Evolutionary conservation across 2,797 vertebrate species (phyloP).

Genomic region (Tapirus indicus): DNA sequence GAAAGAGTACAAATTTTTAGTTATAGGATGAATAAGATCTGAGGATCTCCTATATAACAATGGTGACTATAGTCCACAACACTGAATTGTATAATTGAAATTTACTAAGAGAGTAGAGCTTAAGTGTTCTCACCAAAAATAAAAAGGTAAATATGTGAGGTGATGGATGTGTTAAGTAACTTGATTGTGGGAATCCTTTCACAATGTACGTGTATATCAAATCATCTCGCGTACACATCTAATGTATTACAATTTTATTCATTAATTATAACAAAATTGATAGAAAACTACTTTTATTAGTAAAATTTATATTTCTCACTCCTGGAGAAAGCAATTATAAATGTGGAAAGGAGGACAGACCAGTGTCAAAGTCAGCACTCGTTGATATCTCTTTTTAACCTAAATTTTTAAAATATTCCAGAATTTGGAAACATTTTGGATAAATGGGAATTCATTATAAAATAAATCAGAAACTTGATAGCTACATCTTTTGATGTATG

Average conservation of each 20-base stretch:
- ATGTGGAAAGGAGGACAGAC: background rate
- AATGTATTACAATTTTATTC: background rate
- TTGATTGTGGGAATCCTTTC: background rate
- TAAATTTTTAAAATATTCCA: background rate
- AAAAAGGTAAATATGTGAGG: background rate
- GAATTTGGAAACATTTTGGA: constrained; percentile 2
- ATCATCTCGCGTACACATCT: no score
- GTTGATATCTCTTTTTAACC: background rate
- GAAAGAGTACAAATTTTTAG: background rate
- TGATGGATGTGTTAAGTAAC: background rate
- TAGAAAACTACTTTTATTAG: background rate
- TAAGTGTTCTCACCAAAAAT: background rate
- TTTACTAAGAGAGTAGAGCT: background rate
- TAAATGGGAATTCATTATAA: constrained; percentile 40
- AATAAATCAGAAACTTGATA: background rate
- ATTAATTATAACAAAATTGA: background rate
- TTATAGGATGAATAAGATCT: background rate
- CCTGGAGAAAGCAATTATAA: background rate
- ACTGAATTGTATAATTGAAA: no score
- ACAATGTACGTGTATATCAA: no score
- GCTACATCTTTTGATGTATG: background rate
- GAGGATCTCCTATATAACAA: background rate
- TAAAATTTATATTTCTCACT: background rate
- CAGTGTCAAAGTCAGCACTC: background rate
- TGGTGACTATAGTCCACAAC: background rate